Conservation (phyloP, 2,113 vertebrate genomes). For the Tricholaema leucomelas region DNA sequence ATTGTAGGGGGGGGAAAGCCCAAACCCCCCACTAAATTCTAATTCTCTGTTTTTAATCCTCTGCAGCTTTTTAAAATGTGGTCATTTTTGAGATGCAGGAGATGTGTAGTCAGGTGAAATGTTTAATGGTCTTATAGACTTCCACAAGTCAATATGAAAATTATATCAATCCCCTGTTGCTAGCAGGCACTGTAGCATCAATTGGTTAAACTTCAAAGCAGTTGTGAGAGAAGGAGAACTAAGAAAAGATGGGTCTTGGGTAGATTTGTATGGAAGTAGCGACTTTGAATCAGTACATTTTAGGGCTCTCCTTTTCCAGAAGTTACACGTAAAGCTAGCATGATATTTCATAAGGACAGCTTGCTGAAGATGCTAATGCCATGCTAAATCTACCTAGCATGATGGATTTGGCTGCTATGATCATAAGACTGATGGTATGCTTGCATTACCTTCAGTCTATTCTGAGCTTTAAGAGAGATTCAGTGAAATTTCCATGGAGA, state of each 20-base stretch:
- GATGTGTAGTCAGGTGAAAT: background rate
- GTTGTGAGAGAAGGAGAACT: background rate
- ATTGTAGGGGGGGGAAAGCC: accelerated
- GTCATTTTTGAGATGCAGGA: background rate
- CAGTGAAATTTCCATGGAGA: background rate
- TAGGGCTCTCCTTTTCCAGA: background rate
- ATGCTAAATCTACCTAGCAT: background rate
- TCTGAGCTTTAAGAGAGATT: background rate
- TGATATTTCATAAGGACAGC: background rate
- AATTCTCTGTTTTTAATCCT: background rate
- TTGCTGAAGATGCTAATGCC: background rate
- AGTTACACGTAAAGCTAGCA: background rate
- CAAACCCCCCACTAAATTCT: background rate
- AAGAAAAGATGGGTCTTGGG: background rate
- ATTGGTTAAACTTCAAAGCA: background rate
- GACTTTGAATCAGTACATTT: background rate
- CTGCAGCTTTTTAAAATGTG: background rate
- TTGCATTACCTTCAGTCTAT: background rate
- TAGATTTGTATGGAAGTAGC: background rate
- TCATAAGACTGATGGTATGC: background rate
- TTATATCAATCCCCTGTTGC: background rate
- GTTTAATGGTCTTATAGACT: background rate
- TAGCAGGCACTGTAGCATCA: background rate
- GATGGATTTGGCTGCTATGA: background rate
- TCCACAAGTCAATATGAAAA: background rate